Percentiles rank a stretch among this genome's conserved stretches.
Evolutionary conservation across 1,140 invertebrate genomes (phyloP).

Genomic region (Tetramorium simillimum): DNA sequence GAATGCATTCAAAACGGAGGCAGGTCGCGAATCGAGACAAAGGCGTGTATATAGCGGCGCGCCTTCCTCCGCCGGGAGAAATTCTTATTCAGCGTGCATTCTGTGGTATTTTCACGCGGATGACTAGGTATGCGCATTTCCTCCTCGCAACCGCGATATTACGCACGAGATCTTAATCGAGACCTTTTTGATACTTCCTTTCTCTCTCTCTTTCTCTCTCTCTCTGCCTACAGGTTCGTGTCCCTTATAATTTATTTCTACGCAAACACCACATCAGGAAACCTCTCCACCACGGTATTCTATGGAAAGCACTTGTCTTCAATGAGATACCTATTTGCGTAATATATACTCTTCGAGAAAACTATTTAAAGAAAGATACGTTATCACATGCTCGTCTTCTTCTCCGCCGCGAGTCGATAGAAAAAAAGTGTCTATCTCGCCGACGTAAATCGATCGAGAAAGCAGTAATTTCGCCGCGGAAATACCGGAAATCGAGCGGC

Average conservation of each 20-base stretch:
- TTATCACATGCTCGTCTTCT: slow-evolving; percentile 5
- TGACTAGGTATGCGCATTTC: slow-evolving; percentile 30
- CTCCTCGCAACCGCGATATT: background rate
- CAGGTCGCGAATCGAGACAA: slow-evolving; percentile 67
- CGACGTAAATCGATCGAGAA: slow-evolving; percentile 8
- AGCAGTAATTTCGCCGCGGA: slow-evolving; percentile 1
- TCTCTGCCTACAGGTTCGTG: background rate
- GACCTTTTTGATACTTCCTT: background rate
- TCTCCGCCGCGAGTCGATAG: background rate
- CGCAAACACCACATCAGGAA: slow-evolving; percentile 9
- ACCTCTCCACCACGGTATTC: slow-evolving; percentile 12
- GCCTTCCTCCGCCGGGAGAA: slow-evolving; percentile 61
- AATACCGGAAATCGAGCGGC: slow-evolving; percentile 34
- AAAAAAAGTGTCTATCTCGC: slow-evolving; percentile 1
- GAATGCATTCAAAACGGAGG: slow-evolving; percentile 70
- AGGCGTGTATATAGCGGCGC: slow-evolving; percentile 70
- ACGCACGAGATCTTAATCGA: slow-evolving; percentile 10
- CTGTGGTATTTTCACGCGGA: slow-evolving; percentile 33
- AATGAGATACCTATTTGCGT: slow-evolving; percentile 19
- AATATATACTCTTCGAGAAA: background rate
- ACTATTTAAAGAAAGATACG: slow-evolving; percentile 18
- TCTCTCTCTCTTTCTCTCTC: background rate
- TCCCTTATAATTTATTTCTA: slow-evolving; percentile 30
- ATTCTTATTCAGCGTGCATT: slow-evolving; percentile 61
- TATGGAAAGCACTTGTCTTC: slow-evolving; percentile 6